A percentile compares a stretch with the other conserved stretches of the same genome.
Conservation (phyloP, 1,140 invertebrate species). For the Lepeophtheirus salmonis region DNA sequence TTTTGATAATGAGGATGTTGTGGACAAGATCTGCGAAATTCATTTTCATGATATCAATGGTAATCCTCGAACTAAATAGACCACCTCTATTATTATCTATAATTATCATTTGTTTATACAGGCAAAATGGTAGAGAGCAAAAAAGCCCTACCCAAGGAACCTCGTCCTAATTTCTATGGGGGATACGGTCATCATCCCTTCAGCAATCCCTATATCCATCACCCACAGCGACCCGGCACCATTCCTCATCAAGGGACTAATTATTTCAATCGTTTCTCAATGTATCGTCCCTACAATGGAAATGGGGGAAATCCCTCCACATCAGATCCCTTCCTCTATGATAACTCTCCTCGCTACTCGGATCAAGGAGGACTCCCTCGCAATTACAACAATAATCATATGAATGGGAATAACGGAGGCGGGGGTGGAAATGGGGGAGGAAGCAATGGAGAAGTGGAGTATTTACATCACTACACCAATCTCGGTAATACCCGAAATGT, state of each 20-base stretch:
- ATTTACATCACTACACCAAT: not conserved
- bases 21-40: conserved; percentile 31
- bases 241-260: no score
- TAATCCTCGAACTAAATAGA: conserved; percentile 18
- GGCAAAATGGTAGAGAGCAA: conserved; percentile 19
- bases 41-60: conserved; percentile 33
- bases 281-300: not conserved
- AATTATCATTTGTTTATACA: conserved; percentile 1
- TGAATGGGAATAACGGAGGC: no score
- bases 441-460: not conserved
- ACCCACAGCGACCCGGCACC: not conserved
- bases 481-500: not conserved
- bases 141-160: conserved; percentile 18
- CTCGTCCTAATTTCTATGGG: not conserved
- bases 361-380: no score
- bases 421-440: not conserved
- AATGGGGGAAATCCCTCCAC: not conserved
- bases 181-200: not conserved
- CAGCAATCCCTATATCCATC: not conserved
- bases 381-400: not conserved
- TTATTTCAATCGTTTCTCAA: not conserved
- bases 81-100: no score
- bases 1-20: conserved; percentile 26
- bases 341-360: not conserved
- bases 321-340: not conserved